Percentiles rank a stretch among this genome's conserved stretches.
Evolutionary conservation across 2,888 invertebrate genomes (phyloP).

Genomic region (Rhingia rostrata): DNA sequence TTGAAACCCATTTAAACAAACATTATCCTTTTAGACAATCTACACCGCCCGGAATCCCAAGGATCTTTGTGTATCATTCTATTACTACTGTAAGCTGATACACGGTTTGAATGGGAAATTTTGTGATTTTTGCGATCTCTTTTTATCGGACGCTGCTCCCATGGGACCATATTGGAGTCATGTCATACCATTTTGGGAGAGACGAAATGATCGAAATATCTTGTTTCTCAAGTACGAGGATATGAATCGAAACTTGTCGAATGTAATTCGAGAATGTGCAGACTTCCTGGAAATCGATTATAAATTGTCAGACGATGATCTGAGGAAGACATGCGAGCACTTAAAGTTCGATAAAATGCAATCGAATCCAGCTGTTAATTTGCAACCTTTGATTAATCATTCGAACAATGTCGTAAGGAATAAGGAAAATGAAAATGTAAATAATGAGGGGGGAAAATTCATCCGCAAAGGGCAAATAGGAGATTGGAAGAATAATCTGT

Average conservation of each 20-base stretch:
- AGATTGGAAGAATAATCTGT: conserved; percentile 90
- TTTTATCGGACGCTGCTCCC: conserved; percentile 87
- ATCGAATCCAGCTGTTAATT: conserved; percentile 90
- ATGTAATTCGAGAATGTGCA: conserved; percentile 88
- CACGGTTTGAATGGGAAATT: conserved; percentile 87
- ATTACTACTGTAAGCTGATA: conserved; percentile 90
- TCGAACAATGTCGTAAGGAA: conserved; percentile 50
- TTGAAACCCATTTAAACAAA: background rate
- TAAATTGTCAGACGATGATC: conserved; percentile 86
- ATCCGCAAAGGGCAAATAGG: conserved; percentile 91
- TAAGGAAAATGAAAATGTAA: conserved; percentile 19
- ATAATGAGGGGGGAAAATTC: conserved; percentile 85
- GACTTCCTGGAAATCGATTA: conserved; percentile 84
- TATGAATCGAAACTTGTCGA: conserved; percentile 89
- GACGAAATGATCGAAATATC: conserved; percentile 88
- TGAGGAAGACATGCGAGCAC: conserved; percentile 88
- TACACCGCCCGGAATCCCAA: conserved; percentile 95
- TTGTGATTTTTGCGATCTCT: conserved; percentile 90
- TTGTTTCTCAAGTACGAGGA: conserved; percentile 92
- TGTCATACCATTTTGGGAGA: conserved; percentile 88
- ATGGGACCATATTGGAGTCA: conserved; percentile 87
- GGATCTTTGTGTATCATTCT: conserved; percentile 94
- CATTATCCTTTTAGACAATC: conserved; percentile 86
- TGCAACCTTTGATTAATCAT: conserved; percentile 85
- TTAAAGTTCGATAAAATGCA: conserved; percentile 93